Evolutionary conservation across 2,113 vertebrate species (phyloP).

Genomic region (Arothron firmamentum): DNA sequence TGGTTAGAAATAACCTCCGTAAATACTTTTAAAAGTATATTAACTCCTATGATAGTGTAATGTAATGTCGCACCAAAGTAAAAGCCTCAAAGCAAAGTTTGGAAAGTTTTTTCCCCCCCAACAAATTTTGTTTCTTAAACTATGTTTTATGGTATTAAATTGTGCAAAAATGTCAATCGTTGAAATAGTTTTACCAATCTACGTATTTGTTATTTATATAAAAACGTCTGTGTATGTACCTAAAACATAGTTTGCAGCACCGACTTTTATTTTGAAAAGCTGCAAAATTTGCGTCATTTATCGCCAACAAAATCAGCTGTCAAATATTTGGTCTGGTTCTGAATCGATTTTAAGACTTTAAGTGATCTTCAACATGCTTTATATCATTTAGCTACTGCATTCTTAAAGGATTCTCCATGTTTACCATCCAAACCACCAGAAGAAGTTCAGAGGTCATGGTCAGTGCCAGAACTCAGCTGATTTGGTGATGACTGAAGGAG

Average conservation of each 20-base stretch:
- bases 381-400: neutral
- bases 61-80: neutral
- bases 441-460: slow-evolving; percentile 23
- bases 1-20: too few species aligned
- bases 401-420: too few species aligned
- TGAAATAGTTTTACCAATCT: neutral
- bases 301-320: too few species aligned
- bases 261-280: too few species aligned
- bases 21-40: too few species aligned
- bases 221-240: too few species aligned
- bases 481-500: slow-evolving; percentile 11
- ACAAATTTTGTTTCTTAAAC: neutral
- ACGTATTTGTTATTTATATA: neutral
- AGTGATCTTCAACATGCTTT: too few species aligned
- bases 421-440: slow-evolving; percentile 5
- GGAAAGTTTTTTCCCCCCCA: neutral
- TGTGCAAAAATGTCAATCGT: neutral
- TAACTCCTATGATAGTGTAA: too few species aligned
- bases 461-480: neutral
- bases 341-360: too few species aligned
- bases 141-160: neutral
- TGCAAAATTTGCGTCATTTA: too few species aligned
- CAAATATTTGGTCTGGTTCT: too few species aligned
- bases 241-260: too few species aligned
- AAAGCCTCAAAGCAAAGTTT: neutral